Evolutionary conservation across 1,140 invertebrate species (phyloP).

Genomic region (Anoplolepis gracilipes): DNA sequence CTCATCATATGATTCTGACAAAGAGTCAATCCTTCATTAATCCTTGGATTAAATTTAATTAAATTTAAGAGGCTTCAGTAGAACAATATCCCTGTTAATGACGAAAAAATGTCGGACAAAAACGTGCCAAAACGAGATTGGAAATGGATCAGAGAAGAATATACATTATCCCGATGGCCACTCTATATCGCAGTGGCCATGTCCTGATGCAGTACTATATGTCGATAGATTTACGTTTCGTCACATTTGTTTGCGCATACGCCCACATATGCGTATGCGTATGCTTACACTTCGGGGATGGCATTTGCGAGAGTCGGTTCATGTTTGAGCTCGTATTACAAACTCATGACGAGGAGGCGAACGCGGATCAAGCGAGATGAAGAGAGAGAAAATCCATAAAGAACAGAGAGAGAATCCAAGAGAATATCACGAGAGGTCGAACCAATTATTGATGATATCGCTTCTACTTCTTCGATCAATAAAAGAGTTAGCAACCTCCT

Average conservation of each 20-base stretch:
- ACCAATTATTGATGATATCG: constrained; percentile 31
- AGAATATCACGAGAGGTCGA: constrained; percentile 28
- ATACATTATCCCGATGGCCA: constrained; percentile 70
- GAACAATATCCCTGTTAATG: background rate
- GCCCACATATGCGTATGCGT: background rate
- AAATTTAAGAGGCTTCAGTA: background rate
- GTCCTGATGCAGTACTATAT: background rate
- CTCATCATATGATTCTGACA: background rate
- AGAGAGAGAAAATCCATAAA: constrained; percentile 49
- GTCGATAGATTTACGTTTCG: constrained; percentile 42
- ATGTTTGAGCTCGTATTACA: constrained; percentile 66
- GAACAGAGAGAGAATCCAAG: background rate
- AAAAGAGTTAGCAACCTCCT: background rate
- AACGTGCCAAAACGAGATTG: background rate
- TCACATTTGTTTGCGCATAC: constrained; percentile 34
- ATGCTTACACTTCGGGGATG: constrained; percentile 15
- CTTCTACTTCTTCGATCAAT: background rate
- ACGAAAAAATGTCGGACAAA: background rate
- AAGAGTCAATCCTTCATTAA: background rate
- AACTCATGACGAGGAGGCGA: constrained; percentile 59
- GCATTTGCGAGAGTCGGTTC: constrained; percentile 50
- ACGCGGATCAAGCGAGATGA: constrained; percentile 48
- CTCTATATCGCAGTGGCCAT: constrained; percentile 72
- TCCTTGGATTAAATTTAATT: too few relatives aligned
- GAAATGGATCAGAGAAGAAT: background rate